phyloP scores from a whole-genome alignment of 2,888 invertebrate genomes.

The Mythimna lalbum region DNA sequence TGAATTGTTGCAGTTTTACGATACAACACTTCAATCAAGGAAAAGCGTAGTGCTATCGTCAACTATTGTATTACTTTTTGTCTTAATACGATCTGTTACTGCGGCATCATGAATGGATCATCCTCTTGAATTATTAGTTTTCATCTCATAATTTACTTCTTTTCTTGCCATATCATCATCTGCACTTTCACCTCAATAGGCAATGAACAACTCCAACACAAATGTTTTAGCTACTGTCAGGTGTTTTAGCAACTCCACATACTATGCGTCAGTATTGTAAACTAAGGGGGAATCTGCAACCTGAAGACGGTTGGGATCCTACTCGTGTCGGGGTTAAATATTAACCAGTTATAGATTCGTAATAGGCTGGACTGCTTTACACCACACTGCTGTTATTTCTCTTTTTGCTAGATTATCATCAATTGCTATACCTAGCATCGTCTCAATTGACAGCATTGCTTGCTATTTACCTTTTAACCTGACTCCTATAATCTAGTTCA shows the following conservation, averaged over 20 bases:
- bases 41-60: neutral
- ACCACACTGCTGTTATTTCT: neutral
- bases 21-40: neutral
- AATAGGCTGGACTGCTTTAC: neutral
- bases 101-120: neutral
- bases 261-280: neutral
- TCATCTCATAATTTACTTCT: neutral
- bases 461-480: neutral
- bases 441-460: no score
- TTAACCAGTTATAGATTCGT: neutral
- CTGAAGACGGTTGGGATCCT: neutral
- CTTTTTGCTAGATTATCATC: neutral
- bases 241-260: neutral
- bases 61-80: neutral
- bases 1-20: neutral
- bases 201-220: neutral
- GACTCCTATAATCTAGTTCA: conserved; percentile 9
- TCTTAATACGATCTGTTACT: neutral
- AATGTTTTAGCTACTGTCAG: neutral
- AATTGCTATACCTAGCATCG: neutral
- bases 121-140: neutral
- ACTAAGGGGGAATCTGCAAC: neutral
- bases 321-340: neutral
- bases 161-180: neutral
- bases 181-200: neutral